Base-by-base conservation (phyloP, 2,797 vertebrate genomes). In the Spea hammondii region DNA sequence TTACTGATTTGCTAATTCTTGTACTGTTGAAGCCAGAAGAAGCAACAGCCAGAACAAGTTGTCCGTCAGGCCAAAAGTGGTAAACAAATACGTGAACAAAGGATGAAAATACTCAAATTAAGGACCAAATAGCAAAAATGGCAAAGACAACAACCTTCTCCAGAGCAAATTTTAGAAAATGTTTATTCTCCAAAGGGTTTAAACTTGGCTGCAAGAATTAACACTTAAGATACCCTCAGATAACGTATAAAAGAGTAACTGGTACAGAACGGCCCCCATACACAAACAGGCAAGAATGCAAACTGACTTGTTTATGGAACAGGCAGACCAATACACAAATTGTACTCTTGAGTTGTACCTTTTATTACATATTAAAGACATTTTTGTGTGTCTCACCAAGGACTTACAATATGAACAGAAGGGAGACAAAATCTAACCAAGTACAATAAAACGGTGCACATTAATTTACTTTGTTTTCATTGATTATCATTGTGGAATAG, bases 1-100 rank as follows among this genome's bases (percentile, higher is more conserved):
- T 32, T 78, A 5, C 77, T 78, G 60, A 8, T 67, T 54, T 66
- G 8, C 44, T 84, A 64, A 54, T 83, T 32, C 3, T 70, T 81
- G 49, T 50, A 70, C 75, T 72, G 8, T 57, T 70, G 48, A 62
- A 78, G 60, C 82, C 8, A 65, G 79, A 80, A 65, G 79, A 80
- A 65, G 57, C 32, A 17, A 55, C 46, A 82, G 75, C 60, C 65
- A 45, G 59, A 77, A 49, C 10, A 32, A 53, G 17, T 60, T 62
- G 69, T 72, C 69, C 76, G 17, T 57, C 51, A 65, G 50, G 65
- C 32, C 72, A 80, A 65, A 32, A 74, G 8, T 2, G 8, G 70
- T 70, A 76, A 47, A 57, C 59, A 53, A 75, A 65, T 11, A 72
- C 55, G 46, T 51, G 0, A 62, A 54, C 65, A 67, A 53, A 11